phyloP scores from a whole-genome alignment of 2,888 invertebrate species.

The Augiades crinisus region DNA sequence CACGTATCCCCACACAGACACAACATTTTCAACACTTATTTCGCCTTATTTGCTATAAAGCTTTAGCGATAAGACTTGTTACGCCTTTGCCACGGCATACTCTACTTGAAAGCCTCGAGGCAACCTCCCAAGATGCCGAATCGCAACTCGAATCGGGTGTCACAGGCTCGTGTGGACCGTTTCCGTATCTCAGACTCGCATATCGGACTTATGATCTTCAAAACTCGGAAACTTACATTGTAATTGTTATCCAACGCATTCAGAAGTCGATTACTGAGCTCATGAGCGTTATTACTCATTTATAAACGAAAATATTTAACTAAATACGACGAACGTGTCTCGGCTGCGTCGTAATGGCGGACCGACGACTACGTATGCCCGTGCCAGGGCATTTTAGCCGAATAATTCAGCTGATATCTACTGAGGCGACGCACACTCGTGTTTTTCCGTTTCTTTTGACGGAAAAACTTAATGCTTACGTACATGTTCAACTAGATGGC shows the following conservation, averaged over 20 bases:
- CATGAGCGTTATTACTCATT: slow-evolving; percentile 92
- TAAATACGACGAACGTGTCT: slow-evolving; percentile 83
- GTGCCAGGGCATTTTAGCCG: slow-evolving; percentile 83
- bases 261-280: slow-evolving; percentile 97
- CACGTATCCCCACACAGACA: slow-evolving; percentile 62
- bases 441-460: slow-evolving; percentile 82
- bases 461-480: slow-evolving; percentile 51
- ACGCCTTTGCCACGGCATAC: slow-evolving; percentile 18
- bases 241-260: slow-evolving; percentile 98
- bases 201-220: slow-evolving; percentile 65
- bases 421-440: slow-evolving; percentile 79
- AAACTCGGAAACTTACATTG: slow-evolving; percentile 92
- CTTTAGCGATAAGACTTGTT: slow-evolving; percentile 11
- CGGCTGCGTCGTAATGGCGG: slow-evolving; percentile 82
- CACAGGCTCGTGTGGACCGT: slow-evolving; percentile 77
- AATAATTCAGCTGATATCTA: slow-evolving; percentile 82
- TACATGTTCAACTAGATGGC: slow-evolving; percentile 52
- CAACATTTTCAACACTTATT: slow-evolving; percentile 53
- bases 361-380: slow-evolving; percentile 83
- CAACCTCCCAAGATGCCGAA: slow-evolving; percentile 66
- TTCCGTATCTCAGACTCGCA: slow-evolving; percentile 67
- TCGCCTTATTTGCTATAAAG: slow-evolving; percentile 39
- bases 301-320: slow-evolving; percentile 84
- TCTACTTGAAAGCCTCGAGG: slow-evolving; percentile 46
- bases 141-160: slow-evolving; percentile 75